These are phyloP conservation scores for Bungarus multicinctus DNA, from an alignment of 2,113 vertebrate genomes.

Conservation along the genomic window DNA sequence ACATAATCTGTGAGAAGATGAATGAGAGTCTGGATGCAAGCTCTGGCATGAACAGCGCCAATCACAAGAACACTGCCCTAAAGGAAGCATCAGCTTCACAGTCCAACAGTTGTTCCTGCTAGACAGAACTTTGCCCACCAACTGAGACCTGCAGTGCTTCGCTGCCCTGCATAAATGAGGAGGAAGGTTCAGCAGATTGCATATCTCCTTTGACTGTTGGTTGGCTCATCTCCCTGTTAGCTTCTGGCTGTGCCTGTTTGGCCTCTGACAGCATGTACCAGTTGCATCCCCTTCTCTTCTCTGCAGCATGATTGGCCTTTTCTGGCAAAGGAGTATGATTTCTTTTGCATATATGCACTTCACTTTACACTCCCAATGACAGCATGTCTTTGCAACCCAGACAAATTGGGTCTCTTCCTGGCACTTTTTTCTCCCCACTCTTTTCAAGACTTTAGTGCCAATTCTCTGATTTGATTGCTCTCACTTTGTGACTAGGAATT, in stretches of 20 bases:
- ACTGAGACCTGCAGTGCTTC: neutral
- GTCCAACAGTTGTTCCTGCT: slow-evolving; percentile 79
- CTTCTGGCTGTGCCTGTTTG: neutral
- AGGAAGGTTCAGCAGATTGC: neutral
- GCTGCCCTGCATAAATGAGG: neutral
- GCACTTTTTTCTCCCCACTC: neutral
- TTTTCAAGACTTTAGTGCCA: neutral
- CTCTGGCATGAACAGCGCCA: slow-evolving; percentile 59
- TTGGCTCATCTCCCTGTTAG: neutral
- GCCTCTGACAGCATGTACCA: slow-evolving; percentile 9
- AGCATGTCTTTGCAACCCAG: neutral
- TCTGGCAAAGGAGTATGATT: neutral
- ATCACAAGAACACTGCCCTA: slow-evolving; percentile 63
- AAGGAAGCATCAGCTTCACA: slow-evolving; percentile 67
- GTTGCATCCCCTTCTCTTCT: neutral
- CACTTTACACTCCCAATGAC: neutral
- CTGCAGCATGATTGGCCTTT: neutral
- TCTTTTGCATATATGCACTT: no score
- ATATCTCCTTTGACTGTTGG: neutral
- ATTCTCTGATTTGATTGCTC: neutral
- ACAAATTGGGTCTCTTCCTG: neutral
- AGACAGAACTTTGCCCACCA: slow-evolving; percentile 21
- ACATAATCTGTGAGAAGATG: slow-evolving; percentile 92
- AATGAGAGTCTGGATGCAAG: slow-evolving; percentile 81
- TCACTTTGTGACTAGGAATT: neutral